Percentiles rank a stretch among this genome's conserved stretches.
phyloP scores from a whole-genome alignment of 2,113 vertebrate genomes.

The Channa argus region DNA sequence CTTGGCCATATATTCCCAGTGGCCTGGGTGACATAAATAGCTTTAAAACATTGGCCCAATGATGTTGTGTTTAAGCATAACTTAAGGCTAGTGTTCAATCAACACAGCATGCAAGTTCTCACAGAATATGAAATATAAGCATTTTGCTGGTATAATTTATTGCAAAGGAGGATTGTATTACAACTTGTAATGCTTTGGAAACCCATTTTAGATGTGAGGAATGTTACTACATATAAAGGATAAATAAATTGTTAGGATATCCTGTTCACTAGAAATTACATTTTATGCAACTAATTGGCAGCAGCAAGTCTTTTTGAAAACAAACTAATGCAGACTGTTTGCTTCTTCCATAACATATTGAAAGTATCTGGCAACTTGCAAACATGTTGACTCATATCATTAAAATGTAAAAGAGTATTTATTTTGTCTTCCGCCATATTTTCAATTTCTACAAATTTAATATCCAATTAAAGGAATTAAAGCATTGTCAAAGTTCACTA shows the following conservation, averaged over 20 bases:
- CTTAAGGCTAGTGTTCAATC: slow-evolving; percentile 38
- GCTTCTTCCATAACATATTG: background rate
- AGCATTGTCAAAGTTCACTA: background rate
- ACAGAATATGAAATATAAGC: background rate
- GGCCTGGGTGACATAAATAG: slow-evolving; percentile 62
- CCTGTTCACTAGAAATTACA: background rate
- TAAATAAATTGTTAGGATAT: background rate
- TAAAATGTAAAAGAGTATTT: background rate
- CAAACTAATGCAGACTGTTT: no score
- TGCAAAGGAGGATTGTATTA: slow-evolving; percentile 6
- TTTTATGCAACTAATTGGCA: background rate
- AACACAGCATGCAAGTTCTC: slow-evolving; percentile 10
- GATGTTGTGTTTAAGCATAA: slow-evolving; percentile 59
- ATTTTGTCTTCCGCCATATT: background rate
- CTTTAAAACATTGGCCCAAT: slow-evolving; percentile 68
- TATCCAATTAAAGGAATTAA: background rate
- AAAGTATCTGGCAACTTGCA: background rate
- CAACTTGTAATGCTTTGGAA: background rate
- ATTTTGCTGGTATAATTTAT: background rate
- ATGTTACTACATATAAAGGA: background rate
- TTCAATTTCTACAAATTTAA: background rate
- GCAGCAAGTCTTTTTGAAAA: background rate
- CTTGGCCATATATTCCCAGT: slow-evolving; percentile 74
- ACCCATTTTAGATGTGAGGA: background rate
- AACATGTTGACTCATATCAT: background rate